Percentiles rank a stretch among this genome's conserved stretches.
Evolutionary conservation across 2,888 invertebrate genomes (phyloP).

Genomic region (Cephonodes hylas): DNA sequence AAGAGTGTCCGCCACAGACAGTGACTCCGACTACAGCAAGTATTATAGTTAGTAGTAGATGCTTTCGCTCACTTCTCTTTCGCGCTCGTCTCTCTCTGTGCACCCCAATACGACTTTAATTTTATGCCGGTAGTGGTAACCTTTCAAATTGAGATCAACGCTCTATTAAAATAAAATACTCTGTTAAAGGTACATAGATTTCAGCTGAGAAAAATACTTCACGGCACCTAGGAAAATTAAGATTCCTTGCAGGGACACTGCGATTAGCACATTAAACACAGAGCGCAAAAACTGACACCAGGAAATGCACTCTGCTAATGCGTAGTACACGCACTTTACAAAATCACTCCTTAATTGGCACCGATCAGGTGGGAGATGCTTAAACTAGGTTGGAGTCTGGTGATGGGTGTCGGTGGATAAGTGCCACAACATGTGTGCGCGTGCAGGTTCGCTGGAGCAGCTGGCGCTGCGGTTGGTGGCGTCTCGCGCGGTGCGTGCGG

Average conservation of each 20-base stretch:
- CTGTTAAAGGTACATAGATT: too few relatives aligned
- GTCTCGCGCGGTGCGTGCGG: conserved; percentile 41
- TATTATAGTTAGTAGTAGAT: conserved; percentile 80
- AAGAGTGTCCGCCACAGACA: conserved; percentile 45
- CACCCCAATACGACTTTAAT: not conserved
- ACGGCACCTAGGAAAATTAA: not conserved
- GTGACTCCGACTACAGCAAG: conserved; percentile 80
- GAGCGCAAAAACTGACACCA: conserved; percentile 20
- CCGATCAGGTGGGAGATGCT: not conserved
- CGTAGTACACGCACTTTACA: conserved; percentile 20
- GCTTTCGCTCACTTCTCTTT: conserved; percentile 55
- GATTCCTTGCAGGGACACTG: not conserved
- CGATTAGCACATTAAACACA: conserved; percentile 31
- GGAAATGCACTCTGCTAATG: conserved; percentile 18
- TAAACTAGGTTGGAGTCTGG: not conserved
- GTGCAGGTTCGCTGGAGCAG: conserved; percentile 70
- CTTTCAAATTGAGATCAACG: not conserved
- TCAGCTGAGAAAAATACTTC: too few relatives aligned
- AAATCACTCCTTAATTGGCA: not conserved
- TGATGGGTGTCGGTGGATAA: not conserved
- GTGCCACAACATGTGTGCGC: not conserved
- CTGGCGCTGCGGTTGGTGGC: conserved; percentile 66
- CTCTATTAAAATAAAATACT: too few relatives aligned
- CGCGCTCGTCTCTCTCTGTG: conserved; percentile 19
- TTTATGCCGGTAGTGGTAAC: not conserved